Conservation (phyloP, 2,113 vertebrate species). For the Entomyzon cyanotis region DNA sequence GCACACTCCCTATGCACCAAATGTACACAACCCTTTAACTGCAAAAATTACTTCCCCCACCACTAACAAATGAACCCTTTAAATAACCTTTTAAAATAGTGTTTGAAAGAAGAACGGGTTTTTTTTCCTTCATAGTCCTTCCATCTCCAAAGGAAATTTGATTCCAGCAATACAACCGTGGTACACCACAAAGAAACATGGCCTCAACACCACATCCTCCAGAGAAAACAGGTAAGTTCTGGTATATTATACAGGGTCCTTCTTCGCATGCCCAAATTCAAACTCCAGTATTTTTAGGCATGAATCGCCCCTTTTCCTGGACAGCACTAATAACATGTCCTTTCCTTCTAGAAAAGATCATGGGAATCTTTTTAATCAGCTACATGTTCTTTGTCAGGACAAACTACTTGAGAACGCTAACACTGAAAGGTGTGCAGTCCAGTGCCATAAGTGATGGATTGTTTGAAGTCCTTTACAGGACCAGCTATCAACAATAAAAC, state of each 20-base stretch:
- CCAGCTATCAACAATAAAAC: background rate
- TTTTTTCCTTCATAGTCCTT: background rate
- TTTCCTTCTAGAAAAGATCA: background rate
- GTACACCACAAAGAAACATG: background rate
- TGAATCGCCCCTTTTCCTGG: background rate
- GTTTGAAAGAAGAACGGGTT: background rate
- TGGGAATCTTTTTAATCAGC: background rate
- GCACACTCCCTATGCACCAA: background rate
- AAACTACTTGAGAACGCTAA: background rate
- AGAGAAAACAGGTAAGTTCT: background rate
- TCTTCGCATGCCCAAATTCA: background rate
- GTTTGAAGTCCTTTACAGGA: background rate
- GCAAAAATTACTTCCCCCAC: background rate
- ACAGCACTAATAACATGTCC: background rate
- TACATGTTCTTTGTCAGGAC: background rate
- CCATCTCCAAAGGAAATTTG: background rate
- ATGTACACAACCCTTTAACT: background rate
- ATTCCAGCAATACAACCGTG: background rate
- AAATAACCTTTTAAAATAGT: background rate
- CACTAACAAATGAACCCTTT: background rate
- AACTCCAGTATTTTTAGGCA: background rate
- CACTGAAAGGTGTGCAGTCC: background rate
- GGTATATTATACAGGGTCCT: background rate
- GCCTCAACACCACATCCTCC: background rate
- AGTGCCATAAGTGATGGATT: background rate